Evolutionary conservation across 2,797 vertebrate species (phyloP).

Genomic region (Epinephelus malabaricus): DNA sequence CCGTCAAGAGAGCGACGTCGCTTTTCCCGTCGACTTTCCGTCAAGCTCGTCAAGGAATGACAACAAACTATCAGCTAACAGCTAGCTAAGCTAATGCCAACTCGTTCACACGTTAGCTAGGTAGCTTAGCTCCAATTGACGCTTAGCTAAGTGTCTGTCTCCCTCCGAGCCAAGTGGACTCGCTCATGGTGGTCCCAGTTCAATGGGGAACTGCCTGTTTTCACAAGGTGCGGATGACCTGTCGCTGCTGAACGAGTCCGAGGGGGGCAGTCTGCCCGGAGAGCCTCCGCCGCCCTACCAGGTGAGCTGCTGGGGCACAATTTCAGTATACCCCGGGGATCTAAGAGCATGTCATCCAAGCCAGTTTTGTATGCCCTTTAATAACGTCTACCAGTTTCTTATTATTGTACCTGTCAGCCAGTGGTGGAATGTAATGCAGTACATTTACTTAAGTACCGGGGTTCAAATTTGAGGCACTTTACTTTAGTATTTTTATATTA

Average conservation of each 20-base stretch:
- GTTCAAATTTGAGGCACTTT: too few species aligned
- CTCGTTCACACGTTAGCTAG: neutral
- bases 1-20: neutral
- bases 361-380: neutral
- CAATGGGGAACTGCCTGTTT: conserved; percentile 91
- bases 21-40: neutral
- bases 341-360: neutral
- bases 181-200: conserved; percentile 71
- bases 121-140: neutral
- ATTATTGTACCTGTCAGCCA: neutral
- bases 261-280: conserved; percentile 87
- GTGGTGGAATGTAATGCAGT: neutral
- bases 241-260: conserved; percentile 89
- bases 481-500: too few species aligned
- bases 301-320: conserved; percentile 68
- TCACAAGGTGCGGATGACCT: conserved; percentile 88
- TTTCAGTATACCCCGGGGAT: conserved; percentile 26
- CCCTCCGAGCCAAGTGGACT: neutral
- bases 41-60: conserved; percentile 14
- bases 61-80: conserved; percentile 34
- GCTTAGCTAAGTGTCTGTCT: neutral
- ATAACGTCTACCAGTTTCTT: neutral
- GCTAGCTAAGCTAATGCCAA: conserved; percentile 44
- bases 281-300: conserved; percentile 88
- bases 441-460: neutral